phyloP scores from a whole-genome alignment of 1,140 invertebrate species.

The Holotrichia oblita region DNA sequence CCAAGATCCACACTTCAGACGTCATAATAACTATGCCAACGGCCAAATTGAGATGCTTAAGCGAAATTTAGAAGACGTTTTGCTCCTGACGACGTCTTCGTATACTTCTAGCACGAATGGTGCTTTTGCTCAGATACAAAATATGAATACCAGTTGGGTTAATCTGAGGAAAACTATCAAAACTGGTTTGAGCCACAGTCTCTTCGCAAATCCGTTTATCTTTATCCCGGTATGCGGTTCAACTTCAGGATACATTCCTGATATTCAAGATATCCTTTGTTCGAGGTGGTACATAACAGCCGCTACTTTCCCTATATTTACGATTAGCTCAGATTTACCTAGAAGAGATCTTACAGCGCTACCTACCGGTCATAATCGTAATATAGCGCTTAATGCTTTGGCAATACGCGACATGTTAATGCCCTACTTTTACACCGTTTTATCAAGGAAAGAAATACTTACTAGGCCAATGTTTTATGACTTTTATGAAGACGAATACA shows the following conservation, averaged over 20 bases:
- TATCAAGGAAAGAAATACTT: slow-evolving; percentile 52
- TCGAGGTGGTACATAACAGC: slow-evolving; percentile 59
- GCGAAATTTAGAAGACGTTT: slow-evolving; percentile 38
- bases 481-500: slow-evolving; percentile 53
- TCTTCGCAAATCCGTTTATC: slow-evolving; percentile 52
- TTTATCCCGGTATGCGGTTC: slow-evolving; percentile 55
- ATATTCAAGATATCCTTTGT: slow-evolving; percentile 54
- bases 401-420: slow-evolving; percentile 46
- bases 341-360: slow-evolving; percentile 55
- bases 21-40: slow-evolving; percentile 52
- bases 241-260: slow-evolving; percentile 49
- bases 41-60: slow-evolving; percentile 40
- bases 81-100: slow-evolving; percentile 48
- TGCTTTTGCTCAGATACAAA: slow-evolving; percentile 40
- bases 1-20: not conserved
- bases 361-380: slow-evolving; percentile 32
- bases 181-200: slow-evolving; percentile 49
- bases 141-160: slow-evolving; percentile 52
- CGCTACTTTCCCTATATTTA: slow-evolving; percentile 56
- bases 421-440: slow-evolving; percentile 55
- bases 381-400: slow-evolving; percentile 47
- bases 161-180: slow-evolving; percentile 50
- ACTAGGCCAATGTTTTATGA: slow-evolving; percentile 61
- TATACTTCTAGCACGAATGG: slow-evolving; percentile 40
- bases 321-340: slow-evolving; percentile 51